Evolutionary conservation across 2,113 vertebrate genomes (phyloP).

Genomic region (Ceyx melanurus): DNA sequence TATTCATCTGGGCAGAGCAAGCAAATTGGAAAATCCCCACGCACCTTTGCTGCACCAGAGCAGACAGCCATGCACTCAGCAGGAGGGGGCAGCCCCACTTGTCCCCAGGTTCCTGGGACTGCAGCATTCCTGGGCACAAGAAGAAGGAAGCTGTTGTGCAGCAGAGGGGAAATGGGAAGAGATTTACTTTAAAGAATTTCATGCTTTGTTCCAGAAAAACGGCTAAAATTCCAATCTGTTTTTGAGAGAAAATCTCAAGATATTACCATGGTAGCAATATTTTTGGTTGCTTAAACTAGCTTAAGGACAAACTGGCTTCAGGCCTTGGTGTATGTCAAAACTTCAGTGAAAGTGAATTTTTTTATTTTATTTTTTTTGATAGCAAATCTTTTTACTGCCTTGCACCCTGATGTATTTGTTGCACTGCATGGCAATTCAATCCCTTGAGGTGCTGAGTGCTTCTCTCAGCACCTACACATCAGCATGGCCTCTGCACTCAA

Average conservation of each 20-base stretch:
- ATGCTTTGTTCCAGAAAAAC: constrained; percentile 65
- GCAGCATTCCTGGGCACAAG: not conserved
- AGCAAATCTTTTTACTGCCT: not conserved
- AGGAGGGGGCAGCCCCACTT: not conserved
- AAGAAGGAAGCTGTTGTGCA: constrained; percentile 61
- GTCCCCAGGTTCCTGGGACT: not conserved
- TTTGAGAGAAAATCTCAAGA: constrained; percentile 56
- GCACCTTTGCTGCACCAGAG: not conserved
- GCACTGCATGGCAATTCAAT: not conserved
- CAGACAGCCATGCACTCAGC: not conserved
- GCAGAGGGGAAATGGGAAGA: constrained; percentile 56
- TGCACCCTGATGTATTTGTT: not conserved
- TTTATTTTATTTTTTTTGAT: not conserved
- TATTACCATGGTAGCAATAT: not conserved
- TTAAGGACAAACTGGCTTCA: not conserved
- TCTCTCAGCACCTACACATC: constrained; percentile 26
- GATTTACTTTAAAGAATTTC: constrained; percentile 71
- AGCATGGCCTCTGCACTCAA: not conserved
- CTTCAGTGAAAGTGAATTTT: not conserved
- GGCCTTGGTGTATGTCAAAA: not conserved
- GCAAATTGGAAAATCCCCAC: not conserved
- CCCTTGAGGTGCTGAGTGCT: not conserved
- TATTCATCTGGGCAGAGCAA: not conserved
- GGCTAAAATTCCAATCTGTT: constrained; percentile 60
- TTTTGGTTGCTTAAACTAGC: constrained; percentile 35